Evolutionary conservation across 1,140 invertebrate species (phyloP), one percentile per base, ranked within the genome.

Genomic region (Cataglyphis hispanica): DNA sequence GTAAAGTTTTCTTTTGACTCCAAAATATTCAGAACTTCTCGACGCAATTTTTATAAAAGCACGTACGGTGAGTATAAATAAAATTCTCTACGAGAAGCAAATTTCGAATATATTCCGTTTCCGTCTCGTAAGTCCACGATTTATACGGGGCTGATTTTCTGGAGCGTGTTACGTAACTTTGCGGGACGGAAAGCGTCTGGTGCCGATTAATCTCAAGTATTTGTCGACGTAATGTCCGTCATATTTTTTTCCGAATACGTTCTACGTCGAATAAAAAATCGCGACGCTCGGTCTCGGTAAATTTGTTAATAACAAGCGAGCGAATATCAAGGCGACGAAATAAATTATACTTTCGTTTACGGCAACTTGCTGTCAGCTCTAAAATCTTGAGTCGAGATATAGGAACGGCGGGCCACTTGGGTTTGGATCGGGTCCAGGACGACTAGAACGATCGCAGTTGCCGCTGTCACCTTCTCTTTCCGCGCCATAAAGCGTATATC

Each of bases 401-500:
- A 22, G n/a, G 31, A n/a, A 11, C 16, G 34, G 60, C 53, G 34
- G 16, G 72, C 27, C 46, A 58, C 46, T n/a, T n/a, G 56, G 75
- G 50, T 86, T 91, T 91, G 91, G 91, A 91, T 50, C 78, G 46
- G 61, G 56, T 89, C 91, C 90, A 91, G 80, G 25, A 75, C 50
- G 25, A 56, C 25, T 50, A 61, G 31, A 11, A 40, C 22, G 13
- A n/a, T 34, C 16, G 27, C 3, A 11, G n/a, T 37, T 53, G 10
- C 40, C 64, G 46, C 22, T 58, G 4, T 34, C 64, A 43, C 22
- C 77, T 43, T 84, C 89, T 75, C 56, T 86, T 91, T 91, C 89
- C 89, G 85, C 87, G 75, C 78, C 87, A 88, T 91, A 87, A 91
- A 91, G 84, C 84, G 86, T 89, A 89, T 87, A 84, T 89, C 86